These are phyloP conservation scores for Muschampia plurimacula DNA, from an alignment of 2,888 invertebrate species.

Conservation along the genomic window DNA sequence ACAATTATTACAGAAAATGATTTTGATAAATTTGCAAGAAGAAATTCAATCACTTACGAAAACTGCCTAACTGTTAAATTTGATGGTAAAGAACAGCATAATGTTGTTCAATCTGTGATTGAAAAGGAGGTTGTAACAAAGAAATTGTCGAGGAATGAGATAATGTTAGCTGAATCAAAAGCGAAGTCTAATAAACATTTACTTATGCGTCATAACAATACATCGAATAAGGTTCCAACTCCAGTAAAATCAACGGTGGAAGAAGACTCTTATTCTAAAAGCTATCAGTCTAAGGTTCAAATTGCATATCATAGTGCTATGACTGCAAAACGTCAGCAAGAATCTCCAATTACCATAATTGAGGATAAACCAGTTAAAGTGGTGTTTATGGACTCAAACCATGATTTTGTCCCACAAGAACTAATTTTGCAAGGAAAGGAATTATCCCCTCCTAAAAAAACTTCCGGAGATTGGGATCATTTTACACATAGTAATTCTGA, in stretches of 20 bases:
- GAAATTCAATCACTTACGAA: conserved; percentile 76
- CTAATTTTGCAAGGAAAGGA: conserved; percentile 73
- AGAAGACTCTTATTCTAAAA: conserved; percentile 64
- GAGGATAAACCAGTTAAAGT: conserved; percentile 81
- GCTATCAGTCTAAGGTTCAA: conserved; percentile 74
- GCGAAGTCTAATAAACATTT: conserved; percentile 60
- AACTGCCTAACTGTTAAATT: conserved; percentile 72
- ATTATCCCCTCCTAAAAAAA: conserved; percentile 66
- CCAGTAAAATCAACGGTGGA: conserved; percentile 50
- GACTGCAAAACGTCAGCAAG: conserved; percentile 70
- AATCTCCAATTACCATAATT: conserved; percentile 71
- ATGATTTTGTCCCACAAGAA: conserved; percentile 61
- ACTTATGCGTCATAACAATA: conserved; percentile 51
- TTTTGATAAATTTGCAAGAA: conserved; percentile 78
- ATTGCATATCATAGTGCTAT: conserved; percentile 74
- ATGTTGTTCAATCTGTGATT: conserved; percentile 66
- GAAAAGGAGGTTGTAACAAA: conserved; percentile 62
- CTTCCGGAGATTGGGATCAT: conserved; percentile 51
- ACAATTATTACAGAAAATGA: conserved; percentile 78
- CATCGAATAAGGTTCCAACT: conserved; percentile 54
- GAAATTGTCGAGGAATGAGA: conserved; percentile 62
- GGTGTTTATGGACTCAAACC: conserved; percentile 67
- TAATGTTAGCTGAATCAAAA: conserved; percentile 59
- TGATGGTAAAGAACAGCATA: conserved; percentile 66
- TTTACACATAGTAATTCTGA: conserved; percentile 58